Base-by-base conservation (phyloP, 2,888 invertebrate species). In the Glaucopsyche alexis region DNA sequence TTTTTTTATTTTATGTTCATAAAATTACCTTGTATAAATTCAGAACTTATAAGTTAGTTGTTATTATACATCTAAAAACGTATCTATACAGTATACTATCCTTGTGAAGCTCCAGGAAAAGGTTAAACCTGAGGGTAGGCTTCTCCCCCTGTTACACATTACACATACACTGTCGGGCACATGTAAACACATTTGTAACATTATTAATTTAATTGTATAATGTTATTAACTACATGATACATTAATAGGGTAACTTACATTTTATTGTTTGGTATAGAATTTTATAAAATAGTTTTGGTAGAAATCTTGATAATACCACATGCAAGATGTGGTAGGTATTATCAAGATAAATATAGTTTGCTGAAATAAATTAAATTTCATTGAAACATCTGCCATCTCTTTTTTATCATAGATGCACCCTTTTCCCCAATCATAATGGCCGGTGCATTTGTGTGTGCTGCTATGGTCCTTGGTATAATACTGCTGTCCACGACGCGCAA, bases 361-460 rank as follows among this genome's bases (percentile, higher is more conserved):
- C 19, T 8, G 29, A 47, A 29, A 16, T 67, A 40, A 16, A 8
- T 40, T n/a, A 42, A 45, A 38, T 45, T 13, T 14, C n/a, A 50
- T 38, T 71, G 64, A 47, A 14, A 72, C 75, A 76, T 65, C 11
- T 65, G 85, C 94, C 94, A 95, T 71, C 87, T 85, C 52, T 82
- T 81, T 77, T 93, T 94, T 71, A 96, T 94, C 84, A 95, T 89
- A 81, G 95, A 95, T 0, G 95, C 94, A 4, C 94, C 95, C 79
- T 95, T 96, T 85, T 96, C 96, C 0, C 95, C 96, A 47, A 96
- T 94, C 96, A 96, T 96, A 60, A 95, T 94, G 0, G 95, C 94
- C 5, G 95, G 94, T 0, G 95, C 95, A 72, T 94, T 94, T 0
- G 95, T 95, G 83, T 96, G 95, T 0, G 95, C 94, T 9, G 94